Evolutionary conservation across 2,113 vertebrate genomes (phyloP).

Genomic region (Progne subis): DNA sequence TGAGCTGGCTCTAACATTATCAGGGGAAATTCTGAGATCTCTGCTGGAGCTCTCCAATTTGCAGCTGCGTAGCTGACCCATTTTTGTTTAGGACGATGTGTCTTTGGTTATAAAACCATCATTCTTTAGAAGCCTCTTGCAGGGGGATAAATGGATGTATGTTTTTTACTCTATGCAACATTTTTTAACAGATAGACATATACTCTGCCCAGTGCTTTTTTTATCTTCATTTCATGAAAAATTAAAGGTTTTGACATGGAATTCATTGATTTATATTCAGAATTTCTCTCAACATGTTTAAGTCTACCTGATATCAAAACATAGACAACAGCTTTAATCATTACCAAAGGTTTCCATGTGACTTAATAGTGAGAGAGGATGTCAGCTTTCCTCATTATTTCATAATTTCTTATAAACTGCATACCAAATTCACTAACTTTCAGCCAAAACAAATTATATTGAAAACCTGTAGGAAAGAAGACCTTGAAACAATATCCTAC

Average conservation of each 20-base stretch:
- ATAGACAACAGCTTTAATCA: constrained; percentile 30
- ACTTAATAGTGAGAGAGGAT: constrained; percentile 15
- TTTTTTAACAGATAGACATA: constrained; percentile 41
- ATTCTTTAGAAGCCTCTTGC: constrained; percentile 45
- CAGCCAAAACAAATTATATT: constrained; percentile 17
- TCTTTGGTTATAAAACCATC: constrained; percentile 65
- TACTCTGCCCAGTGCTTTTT: constrained; percentile 44
- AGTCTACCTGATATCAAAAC: neutral
- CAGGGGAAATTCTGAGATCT: constrained; percentile 25
- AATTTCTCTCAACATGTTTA: constrained; percentile 16
- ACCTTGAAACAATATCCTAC: neutral
- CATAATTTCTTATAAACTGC: constrained; percentile 37
- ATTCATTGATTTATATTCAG: constrained; percentile 63
- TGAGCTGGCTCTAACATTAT: neutral
- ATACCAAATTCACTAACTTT: constrained; percentile 13
- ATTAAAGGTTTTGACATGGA: constrained; percentile 46
- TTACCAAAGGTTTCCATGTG: neutral
- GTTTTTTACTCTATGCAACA: constrained; percentile 28
- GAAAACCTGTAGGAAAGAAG: constrained; percentile 15
- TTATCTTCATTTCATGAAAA: constrained; percentile 64
- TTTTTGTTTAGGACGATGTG: constrained; percentile 40
- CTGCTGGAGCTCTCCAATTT: constrained; percentile 38
- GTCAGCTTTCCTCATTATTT: constrained; percentile 23
- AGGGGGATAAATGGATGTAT: constrained; percentile 19
- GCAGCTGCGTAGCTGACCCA: constrained; percentile 22